phyloP scores from a whole-genome alignment of 2,888 invertebrate species.

The Apomyelois bistriatella region DNA sequence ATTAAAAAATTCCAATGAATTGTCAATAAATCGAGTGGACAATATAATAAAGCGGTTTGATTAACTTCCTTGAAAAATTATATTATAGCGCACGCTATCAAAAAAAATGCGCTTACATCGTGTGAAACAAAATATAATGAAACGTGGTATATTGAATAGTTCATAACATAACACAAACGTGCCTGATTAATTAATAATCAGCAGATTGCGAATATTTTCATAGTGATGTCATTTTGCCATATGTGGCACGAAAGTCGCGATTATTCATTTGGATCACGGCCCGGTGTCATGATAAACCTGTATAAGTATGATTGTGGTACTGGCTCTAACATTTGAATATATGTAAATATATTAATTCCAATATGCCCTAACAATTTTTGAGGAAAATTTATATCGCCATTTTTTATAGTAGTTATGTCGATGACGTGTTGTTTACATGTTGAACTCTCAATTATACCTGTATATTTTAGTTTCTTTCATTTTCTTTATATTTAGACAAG shows the following conservation, averaged over 20 bases:
- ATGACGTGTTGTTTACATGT: conserved; percentile 1
- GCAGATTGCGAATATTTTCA: conserved; percentile 38
- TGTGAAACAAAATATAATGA: conserved; percentile 24
- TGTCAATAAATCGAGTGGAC: not conserved
- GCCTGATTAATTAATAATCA: conserved; percentile 38
- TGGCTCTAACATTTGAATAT: not conserved
- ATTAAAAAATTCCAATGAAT: too few species aligned
- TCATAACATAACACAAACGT: conserved; percentile 41
- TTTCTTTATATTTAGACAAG: not conserved
- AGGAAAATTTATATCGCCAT: not conserved
- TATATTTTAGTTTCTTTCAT: not conserved
- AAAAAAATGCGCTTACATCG: not conserved
- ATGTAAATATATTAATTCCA: not conserved
- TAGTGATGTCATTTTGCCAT: conserved; percentile 41
- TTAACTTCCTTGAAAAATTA: not conserved
- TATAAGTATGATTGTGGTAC: conserved; percentile 22
- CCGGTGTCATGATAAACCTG: conserved; percentile 12
- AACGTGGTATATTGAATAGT: conserved; percentile 19
- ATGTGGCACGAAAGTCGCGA: conserved; percentile 16
- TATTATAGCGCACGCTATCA: not conserved
- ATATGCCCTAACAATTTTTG: not conserved
- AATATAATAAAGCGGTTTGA: not conserved
- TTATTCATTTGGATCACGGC: conserved; percentile 9
- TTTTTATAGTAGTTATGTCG: not conserved
- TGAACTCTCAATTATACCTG: not conserved